Conservation (phyloP, 2,113 vertebrate genomes). For the Nycticryphes semicollaris region DNA sequence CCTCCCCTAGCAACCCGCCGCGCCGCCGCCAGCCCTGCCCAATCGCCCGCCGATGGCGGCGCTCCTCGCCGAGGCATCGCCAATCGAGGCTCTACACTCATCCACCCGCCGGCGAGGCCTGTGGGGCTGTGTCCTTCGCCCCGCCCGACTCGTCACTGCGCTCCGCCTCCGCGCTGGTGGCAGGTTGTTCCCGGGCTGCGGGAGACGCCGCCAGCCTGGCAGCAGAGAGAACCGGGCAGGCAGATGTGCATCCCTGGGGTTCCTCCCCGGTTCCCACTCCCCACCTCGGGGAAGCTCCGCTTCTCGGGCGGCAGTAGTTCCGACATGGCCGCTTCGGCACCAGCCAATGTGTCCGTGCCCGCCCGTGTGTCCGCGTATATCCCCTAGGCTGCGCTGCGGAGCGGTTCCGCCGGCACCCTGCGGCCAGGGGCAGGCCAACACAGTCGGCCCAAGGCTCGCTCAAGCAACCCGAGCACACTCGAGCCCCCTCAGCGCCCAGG, state of each 20-base stretch:
- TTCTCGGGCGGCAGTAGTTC: neutral
- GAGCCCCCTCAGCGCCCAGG: neutral
- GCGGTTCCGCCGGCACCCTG: neutral
- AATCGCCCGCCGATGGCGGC: neutral
- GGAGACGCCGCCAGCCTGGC: neutral
- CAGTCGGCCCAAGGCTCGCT: neutral
- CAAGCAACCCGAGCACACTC: neutral
- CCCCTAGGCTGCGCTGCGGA: neutral
- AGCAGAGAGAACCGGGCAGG: too few relatives aligned
- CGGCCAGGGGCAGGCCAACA: neutral
- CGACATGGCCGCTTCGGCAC: too few relatives aligned
- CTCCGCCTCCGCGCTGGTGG: neutral
- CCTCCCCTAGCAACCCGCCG: neutral
- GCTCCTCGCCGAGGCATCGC: neutral
- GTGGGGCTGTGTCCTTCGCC: neutral
- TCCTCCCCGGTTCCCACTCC: neutral
- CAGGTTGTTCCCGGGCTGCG: too few relatives aligned
- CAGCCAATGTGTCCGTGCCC: neutral
- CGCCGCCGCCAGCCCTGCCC: neutral
- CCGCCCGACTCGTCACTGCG: too few relatives aligned
- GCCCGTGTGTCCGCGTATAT: neutral
- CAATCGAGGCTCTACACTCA: neutral
- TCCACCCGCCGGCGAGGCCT: neutral
- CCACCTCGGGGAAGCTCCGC: too few relatives aligned
- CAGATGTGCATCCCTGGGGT: fast-evolving